Evolutionary conservation across 2,797 vertebrate genomes (phyloP).

Genomic region (Ceyx erithaca): DNA sequence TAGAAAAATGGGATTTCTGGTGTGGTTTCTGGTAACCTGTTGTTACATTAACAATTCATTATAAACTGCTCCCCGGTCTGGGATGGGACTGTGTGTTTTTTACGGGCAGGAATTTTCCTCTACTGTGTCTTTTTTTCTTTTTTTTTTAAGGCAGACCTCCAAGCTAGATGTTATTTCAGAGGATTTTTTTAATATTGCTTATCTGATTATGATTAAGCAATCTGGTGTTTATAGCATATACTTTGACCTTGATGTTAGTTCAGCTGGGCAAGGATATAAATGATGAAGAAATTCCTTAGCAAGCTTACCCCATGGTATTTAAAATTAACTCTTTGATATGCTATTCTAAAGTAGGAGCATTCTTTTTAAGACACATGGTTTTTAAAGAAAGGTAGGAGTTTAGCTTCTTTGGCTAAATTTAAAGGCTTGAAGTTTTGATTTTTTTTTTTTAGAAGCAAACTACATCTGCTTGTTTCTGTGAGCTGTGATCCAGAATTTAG

Average conservation of each 20-base stretch:
- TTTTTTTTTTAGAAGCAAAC: not conserved
- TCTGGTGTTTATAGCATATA: slow-evolving; percentile 1
- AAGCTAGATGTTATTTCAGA: slow-evolving; percentile 15
- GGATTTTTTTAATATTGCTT: slow-evolving; percentile 35
- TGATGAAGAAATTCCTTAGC: slow-evolving; percentile 24
- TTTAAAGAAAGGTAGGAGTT: not conserved
- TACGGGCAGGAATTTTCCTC: not conserved
- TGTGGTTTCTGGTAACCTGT: not conserved
- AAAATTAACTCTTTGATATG: not conserved
- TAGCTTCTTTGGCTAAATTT: not conserved
- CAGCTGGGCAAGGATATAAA: slow-evolving; percentile 11
- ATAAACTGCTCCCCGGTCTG: not conserved
- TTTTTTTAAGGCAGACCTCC: not conserved
- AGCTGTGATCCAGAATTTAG: not conserved
- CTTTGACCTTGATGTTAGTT: slow-evolving; percentile 45
- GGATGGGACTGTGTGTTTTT: not conserved
- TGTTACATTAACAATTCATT: not conserved
- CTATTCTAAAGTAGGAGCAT: not conserved
- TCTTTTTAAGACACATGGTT: not conserved
- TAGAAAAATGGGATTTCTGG: not conserved
- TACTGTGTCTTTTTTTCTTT: not conserved
- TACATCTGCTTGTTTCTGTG: not conserved
- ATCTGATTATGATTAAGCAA: slow-evolving; percentile 54
- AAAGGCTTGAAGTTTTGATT: not conserved
- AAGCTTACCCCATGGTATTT: not conserved